Percentiles rank a stretch among this genome's conserved stretches.
Evolutionary conservation across 2,113 vertebrate genomes (phyloP).

Genomic region (Rhipidura dahli): DNA sequence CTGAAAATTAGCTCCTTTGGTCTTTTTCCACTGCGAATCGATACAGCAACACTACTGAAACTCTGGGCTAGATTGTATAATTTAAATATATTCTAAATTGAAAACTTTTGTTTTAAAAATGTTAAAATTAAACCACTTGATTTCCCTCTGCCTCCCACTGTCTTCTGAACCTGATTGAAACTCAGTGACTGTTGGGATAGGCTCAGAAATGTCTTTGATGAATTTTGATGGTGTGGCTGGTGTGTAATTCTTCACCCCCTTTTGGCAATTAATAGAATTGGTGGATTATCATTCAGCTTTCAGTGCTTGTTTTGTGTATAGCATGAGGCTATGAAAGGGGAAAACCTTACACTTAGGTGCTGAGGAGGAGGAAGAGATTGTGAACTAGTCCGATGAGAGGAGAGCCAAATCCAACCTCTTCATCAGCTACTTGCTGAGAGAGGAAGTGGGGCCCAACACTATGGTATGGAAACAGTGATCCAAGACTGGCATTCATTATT

Average conservation of each 20-base stretch:
- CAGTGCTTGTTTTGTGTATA: background rate
- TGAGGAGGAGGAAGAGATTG: background rate
- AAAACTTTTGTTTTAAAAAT: background rate
- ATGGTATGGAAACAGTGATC: background rate
- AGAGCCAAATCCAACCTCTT: background rate
- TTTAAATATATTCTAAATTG: background rate
- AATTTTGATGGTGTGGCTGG: background rate
- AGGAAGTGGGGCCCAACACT: fast-evolving
- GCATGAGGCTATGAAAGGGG: background rate
- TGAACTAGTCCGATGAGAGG: background rate
- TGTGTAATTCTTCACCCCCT: background rate
- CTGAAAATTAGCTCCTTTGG: background rate
- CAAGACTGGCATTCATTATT: background rate
- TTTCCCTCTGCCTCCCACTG: background rate
- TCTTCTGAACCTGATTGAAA: background rate
- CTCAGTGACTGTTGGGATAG: background rate
- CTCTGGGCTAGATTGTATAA: background rate
- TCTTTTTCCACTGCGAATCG: background rate
- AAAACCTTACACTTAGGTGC: background rate
- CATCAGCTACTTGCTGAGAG: background rate
- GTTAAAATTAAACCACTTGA: background rate
- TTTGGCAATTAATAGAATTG: background rate
- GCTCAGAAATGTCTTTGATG: background rate
- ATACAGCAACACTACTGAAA: background rate
- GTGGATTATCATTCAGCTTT: background rate